Conservation (phyloP, 2,113 vertebrate species). For the Glaucidium brasilianum region DNA sequence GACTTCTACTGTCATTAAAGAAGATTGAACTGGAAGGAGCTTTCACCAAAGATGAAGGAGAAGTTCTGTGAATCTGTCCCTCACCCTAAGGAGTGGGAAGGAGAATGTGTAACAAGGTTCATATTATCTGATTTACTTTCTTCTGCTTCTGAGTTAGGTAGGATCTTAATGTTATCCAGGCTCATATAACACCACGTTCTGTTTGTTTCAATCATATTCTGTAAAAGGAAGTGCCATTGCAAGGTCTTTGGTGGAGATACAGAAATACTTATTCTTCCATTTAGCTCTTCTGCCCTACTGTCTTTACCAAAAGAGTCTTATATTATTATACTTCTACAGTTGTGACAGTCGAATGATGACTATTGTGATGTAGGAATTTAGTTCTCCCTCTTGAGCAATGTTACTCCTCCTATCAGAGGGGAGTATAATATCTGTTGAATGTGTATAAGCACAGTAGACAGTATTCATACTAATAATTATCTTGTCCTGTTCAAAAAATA, state of each 20-base stretch:
- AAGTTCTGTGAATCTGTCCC: background rate
- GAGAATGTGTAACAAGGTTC: background rate
- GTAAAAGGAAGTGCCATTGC: background rate
- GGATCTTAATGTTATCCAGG: background rate
- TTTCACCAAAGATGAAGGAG: background rate
- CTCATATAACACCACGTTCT: background rate
- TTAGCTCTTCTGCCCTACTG: background rate
- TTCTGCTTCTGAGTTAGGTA: background rate
- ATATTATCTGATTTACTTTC: background rate
- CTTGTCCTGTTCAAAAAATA: conserved; percentile 30
- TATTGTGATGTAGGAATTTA: background rate
- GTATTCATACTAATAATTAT: background rate
- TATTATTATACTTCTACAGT: background rate
- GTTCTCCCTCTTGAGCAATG: background rate
- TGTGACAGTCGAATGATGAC: background rate
- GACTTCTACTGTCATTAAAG: background rate
- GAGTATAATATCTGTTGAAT: background rate
- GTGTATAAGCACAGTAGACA: background rate
- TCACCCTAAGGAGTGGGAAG: background rate
- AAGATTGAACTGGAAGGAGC: background rate
- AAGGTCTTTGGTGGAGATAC: background rate
- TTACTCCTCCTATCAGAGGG: background rate
- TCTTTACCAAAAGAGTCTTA: background rate
- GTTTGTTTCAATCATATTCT: background rate
- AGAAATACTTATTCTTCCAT: background rate